Conservation (phyloP, 2,888 invertebrate genomes). For the Sminthurinus aureus region DNA sequence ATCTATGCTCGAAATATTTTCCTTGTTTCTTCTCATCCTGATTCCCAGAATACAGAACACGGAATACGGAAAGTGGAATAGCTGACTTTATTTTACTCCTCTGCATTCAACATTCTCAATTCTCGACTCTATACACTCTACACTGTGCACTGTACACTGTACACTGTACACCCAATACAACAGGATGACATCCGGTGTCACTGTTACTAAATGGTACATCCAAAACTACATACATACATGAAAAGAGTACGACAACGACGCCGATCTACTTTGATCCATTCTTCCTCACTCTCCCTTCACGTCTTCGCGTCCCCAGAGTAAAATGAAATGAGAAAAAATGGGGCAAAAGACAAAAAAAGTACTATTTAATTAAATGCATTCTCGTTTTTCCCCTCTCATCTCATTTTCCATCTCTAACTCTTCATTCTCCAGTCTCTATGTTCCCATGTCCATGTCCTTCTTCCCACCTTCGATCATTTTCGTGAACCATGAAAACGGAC, state of each 20-base stretch:
- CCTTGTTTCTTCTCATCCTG: too few relatives aligned
- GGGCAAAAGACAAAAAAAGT: background rate
- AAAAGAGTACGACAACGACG: background rate
- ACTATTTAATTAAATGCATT: background rate
- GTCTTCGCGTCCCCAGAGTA: background rate
- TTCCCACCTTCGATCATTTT: background rate
- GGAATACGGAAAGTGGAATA: too few relatives aligned
- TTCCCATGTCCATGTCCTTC: background rate
- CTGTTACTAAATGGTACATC: background rate
- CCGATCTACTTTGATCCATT: background rate
- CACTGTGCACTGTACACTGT: too few relatives aligned
- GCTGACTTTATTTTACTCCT: too few relatives aligned
- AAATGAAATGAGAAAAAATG: background rate
- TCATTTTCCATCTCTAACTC: too few relatives aligned
- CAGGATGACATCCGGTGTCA: too few relatives aligned
- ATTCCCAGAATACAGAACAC: too few relatives aligned
- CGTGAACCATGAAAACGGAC: background rate
- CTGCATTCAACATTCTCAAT: too few relatives aligned
- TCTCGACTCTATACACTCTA: too few relatives aligned
- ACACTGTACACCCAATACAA: too few relatives aligned
- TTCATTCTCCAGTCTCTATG: too few relatives aligned
- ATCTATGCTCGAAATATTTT: too few relatives aligned
- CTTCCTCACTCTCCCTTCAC: background rate
- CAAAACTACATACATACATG: background rate
- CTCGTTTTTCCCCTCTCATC: background rate